phyloP scores from a whole-genome alignment of 2,113 vertebrate genomes.

The Salvator merianae region DNA sequence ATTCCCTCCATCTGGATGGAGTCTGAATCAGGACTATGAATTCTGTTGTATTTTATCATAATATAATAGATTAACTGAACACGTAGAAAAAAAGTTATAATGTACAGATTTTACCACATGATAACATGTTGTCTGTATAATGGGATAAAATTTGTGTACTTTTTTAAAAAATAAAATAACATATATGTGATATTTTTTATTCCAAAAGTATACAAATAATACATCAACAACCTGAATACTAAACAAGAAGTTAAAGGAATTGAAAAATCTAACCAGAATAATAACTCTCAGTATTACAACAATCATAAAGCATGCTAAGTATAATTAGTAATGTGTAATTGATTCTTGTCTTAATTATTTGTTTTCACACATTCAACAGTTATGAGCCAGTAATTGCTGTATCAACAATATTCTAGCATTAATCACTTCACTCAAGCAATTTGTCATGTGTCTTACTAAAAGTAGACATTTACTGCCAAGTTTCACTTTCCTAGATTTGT shows the following conservation, averaged over 20 bases:
- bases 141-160: not conserved
- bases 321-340: slow-evolving; percentile 22
- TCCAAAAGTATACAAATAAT: not conserved
- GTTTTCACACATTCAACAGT: slow-evolving; percentile 25
- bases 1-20: no score
- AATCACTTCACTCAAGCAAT: not conserved
- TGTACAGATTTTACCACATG: slow-evolving; percentile 7
- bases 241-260: slow-evolving; percentile 24
- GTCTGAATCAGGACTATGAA: no score
- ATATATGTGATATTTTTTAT: not conserved
- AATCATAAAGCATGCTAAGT: not conserved
- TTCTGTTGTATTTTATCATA: slow-evolving; percentile 26
- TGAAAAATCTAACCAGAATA: not conserved
- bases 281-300: slow-evolving; percentile 3
- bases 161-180: not conserved
- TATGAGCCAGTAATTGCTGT: slow-evolving; percentile 18
- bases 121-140: slow-evolving; percentile 10
- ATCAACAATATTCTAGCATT: slow-evolving; percentile 13
- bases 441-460: slow-evolving; percentile 1
- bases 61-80: not conserved
- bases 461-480: not conserved
- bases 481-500: slow-evolving; percentile 25
- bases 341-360: slow-evolving; percentile 16
- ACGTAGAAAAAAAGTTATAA: slow-evolving; percentile 29
- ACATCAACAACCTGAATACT: not conserved